A percentile compares a stretch with the other conserved stretches of the same genome.
Conservation (phyloP, 1,140 invertebrate genomes). For the Whitmania pigra region DNA sequence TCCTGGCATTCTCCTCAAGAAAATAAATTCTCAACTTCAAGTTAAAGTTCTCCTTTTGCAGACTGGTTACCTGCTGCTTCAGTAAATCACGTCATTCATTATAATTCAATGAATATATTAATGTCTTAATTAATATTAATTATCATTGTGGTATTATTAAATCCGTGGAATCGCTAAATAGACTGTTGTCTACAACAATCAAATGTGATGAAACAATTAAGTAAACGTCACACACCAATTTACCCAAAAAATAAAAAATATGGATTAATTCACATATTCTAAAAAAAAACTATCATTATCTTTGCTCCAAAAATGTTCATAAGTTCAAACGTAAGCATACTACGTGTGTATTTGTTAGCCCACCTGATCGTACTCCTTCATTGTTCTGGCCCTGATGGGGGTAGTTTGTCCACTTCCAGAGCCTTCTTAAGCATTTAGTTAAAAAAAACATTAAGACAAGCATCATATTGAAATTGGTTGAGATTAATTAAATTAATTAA, state of each 20-base stretch:
- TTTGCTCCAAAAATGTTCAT: too few species aligned
- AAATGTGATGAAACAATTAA: too few species aligned
- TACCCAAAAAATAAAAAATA: too few species aligned
- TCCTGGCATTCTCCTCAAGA: slow-evolving; percentile 67
- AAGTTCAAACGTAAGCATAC: not conserved
- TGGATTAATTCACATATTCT: too few species aligned
- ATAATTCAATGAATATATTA: not conserved
- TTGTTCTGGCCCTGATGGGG: slow-evolving; percentile 52
- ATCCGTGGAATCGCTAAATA: too few species aligned
- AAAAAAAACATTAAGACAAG: too few species aligned
- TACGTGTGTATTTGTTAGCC: not conserved
- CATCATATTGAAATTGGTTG: too few species aligned
- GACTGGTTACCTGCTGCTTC: slow-evolving; percentile 55
- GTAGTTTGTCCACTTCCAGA: slow-evolving; percentile 39
- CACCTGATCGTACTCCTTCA: slow-evolving; percentile 71
- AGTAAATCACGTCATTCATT: not conserved
- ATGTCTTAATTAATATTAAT: not conserved
- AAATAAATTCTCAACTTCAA: slow-evolving; percentile 78
- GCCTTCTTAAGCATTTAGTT: slow-evolving; percentile 30
- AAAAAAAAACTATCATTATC: too few species aligned
- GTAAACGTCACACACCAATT: too few species aligned
- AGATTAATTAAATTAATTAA: too few species aligned
- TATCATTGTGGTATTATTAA: too few species aligned
- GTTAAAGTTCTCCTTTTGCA: slow-evolving; percentile 83
- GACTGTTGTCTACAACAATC: too few species aligned